These are phyloP conservation scores for Oasisia sp. DNA, from an alignment of 2,888 invertebrate species.

Conservation along the genomic window DNA sequence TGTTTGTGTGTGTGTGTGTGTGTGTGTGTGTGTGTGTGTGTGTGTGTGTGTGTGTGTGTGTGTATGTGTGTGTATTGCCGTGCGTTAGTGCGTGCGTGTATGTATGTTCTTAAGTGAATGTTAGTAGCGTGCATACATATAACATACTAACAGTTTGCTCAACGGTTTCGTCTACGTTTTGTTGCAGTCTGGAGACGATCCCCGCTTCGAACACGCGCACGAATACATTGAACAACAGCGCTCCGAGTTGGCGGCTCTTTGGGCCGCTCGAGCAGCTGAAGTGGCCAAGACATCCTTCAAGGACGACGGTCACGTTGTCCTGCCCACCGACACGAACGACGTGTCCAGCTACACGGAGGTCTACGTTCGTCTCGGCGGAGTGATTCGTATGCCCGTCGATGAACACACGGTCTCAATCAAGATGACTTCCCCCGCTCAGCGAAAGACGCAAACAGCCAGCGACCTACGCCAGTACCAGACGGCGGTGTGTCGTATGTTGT, in stretches of 20 bases:
- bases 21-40: too few relatives aligned
- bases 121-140: too few relatives aligned
- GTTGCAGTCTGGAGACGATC: neutral
- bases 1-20: too few relatives aligned
- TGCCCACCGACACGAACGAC: neutral
- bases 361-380: neutral
- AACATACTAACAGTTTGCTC: neutral
- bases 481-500: neutral
- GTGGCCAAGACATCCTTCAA: neutral
- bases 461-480: neutral
- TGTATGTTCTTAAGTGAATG: too few relatives aligned
- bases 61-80: too few relatives aligned
- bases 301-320: neutral
- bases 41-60: too few relatives aligned
- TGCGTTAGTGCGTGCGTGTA: too few relatives aligned
- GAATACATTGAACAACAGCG: neutral
- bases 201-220: constrained; percentile 5
- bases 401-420: neutral
- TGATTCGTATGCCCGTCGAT: neutral
- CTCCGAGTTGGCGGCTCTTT: neutral
- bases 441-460: neutral
- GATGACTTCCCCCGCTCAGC: neutral
- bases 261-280: neutral
- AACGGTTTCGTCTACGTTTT: neutral
- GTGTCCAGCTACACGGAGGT: neutral